Evolutionary conservation across 2,888 invertebrate species (phyloP), one percentile per base, ranked within the genome.

Genomic region (Ectemnius cavifrons): DNA sequence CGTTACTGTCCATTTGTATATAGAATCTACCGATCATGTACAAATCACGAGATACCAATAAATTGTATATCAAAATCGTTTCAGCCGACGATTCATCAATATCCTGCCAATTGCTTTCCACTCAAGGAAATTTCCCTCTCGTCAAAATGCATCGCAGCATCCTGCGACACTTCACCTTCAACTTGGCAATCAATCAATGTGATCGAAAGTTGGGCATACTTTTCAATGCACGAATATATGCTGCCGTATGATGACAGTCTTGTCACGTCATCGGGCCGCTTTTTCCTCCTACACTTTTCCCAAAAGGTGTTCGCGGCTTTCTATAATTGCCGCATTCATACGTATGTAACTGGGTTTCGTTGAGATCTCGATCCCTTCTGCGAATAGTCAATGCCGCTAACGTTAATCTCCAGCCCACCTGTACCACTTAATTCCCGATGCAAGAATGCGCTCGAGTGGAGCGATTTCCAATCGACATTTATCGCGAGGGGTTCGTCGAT

Each of bases 311-410:
- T 73, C 68, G 58, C 71, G 77, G 77, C 79, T 79, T 73, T 78
- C 67, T 67, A 69, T 52, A 27, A 45, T 49, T 37, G 23, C 6
- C 69, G 63, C 49, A 80, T 70, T 69, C 65, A 63, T 11, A 13
- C 45, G 72, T 62, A 85, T 83, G 84, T 84, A 85, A 84, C 82
- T 82, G 71, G 82, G 61, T 72, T 79, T 77, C 76, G 65, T 5
- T 73, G 60, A 59, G 56, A 47, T 45, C 46, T 37, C 67, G n/a
- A 58, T 56, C 28, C 60, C 57, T 56, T 37, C 13, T 3, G 23
- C 23, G 2, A 23, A 23, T 23, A 23, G 23, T 23, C 23, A 2
- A 3, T 0, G 14, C 59, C 27, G 23, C 27, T 28, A 28, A 20
- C 58, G 69, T 72, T 62, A 52, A 68, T 64, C 65, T n/a, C 45